Base-by-base conservation (phyloP, 1,140 invertebrate genomes). In the Drosophila orena region DNA sequence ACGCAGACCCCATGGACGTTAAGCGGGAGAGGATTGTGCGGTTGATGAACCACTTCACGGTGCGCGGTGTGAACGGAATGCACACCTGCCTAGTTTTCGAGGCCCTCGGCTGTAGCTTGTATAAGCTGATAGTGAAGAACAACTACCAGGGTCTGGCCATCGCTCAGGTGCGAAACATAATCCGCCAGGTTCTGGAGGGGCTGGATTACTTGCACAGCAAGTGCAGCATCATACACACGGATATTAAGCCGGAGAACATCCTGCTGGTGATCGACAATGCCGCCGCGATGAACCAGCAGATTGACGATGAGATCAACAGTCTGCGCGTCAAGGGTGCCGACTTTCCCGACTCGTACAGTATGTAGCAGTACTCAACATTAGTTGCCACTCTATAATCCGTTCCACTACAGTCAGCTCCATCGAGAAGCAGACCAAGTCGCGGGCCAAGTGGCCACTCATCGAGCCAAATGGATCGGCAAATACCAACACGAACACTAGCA, bases 211-310 rank as follows among this genome's bases (percentile, higher is more conserved):
- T 99, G 64, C 99, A 99, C 93, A 95, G 96, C 70, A 99, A 99
- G 94, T 99, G 99, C 95, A 95, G 95, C 93, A 99, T 99, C 77
- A 99, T 99, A 93, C 99, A 99, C 92, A 99, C 99, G 34, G 99
- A 99, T 92, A 99, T 99, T 79, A 99, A 99, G 93, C 99, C 99
- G 55, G 99, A 99, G 93, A 99, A 99, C 94, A 98, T 99, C 53
- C 94, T 99, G 38, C 94, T 99, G 73, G 98, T 97, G 93, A 76
- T 92, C 96, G 80, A 97, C 96, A 93, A 94, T 98, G 81, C 97
- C 96, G 65, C 96, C 95, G 68, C 97, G 95, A 64, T 93, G 97
- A 80, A 96, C 98, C 85, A 98, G 96, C 92, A 98, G 97, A 81
- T 98, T 96, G 64, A 98, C 97, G 54, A 97, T 96, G 93, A 96